Base-by-base conservation (phyloP, 1,140 invertebrate genomes). In the Drosophila seguyi region DNA sequence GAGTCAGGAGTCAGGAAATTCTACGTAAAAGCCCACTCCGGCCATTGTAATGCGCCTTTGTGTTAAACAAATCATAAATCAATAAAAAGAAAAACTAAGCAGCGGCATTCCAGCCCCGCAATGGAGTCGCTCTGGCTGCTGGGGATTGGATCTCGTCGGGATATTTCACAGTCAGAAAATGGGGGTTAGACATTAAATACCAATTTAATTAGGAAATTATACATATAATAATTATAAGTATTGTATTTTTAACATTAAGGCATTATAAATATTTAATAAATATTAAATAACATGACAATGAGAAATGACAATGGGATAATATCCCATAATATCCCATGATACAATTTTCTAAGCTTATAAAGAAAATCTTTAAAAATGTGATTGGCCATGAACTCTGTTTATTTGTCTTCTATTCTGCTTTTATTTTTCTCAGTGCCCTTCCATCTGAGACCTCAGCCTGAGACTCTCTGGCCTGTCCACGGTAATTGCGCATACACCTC, bases 51-150 rank as follows among this genome's bases (percentile, higher is more conserved):
- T 88, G 84, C 74, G 85, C 85, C 85, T 88, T 88, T 88, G 84
- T 90, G 84, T 88, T 88, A 88, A 88, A 88, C 84, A 88, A 88
- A 88, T 88, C 84, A 88, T 88, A 88, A 88, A 88, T 88, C 84
- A 88, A 88, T 88, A 88, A 88, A 88, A 88, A 81, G 85, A 90
- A 88, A 90, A 90, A 88, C 80, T 90, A 88, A 88, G 85, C 78
- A 61, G 58, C 73, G 67, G 85, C 77, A 88, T 90, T 90, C 84
- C 84, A 88, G 48, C 31, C 66, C 27, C 67, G 20, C 62, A 29
- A 27, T 72, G 68, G 68, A 72, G 68, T 72, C 66, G 67, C 68
- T 41, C 18, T 72, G 68, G 68, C 68, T 72, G 68, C 52, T 42
- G 31, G 20, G 50, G 50, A 36, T 53, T 22, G 52, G 66, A 58